Evolutionary conservation across 2,888 invertebrate species (phyloP).

Genomic region (Sarcophaga rosellei): DNA sequence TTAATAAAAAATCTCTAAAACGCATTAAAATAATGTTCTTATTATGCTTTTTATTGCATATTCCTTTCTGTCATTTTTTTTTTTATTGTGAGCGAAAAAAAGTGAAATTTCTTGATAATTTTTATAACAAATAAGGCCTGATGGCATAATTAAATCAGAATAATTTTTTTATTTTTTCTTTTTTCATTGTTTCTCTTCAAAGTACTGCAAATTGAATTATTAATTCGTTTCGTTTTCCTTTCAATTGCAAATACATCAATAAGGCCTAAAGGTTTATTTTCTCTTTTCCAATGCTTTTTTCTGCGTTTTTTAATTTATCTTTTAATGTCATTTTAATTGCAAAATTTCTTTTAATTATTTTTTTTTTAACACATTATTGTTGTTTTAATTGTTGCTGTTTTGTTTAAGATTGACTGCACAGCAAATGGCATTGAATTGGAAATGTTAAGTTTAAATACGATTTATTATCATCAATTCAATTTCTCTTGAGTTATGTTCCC

Average conservation of each 20-base stretch:
- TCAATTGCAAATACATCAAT: slow-evolving; percentile 17
- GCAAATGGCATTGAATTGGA: not conserved
- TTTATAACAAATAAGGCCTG: not conserved
- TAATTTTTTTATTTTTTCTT: not conserved
- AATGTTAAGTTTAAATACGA: slow-evolving; percentile 21
- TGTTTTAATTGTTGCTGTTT: slow-evolving; percentile 3
- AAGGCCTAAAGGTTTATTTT: slow-evolving; percentile 7
- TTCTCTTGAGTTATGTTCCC: not conserved
- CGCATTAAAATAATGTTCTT: too few species aligned
- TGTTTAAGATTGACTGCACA: slow-evolving; percentile 20
- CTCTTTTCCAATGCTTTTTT: not conserved
- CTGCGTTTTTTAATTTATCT: not conserved
- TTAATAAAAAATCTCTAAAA: too few species aligned
- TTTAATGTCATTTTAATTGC: slow-evolving; percentile 39
- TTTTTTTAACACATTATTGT: not conserved
- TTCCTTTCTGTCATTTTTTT: not conserved
- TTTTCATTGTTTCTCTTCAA: not conserved
- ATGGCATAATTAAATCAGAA: not conserved
- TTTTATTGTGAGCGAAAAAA: not conserved
- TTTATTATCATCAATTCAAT: slow-evolving; percentile 16
- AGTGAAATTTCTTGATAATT: not conserved
- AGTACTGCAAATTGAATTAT: slow-evolving; percentile 28
- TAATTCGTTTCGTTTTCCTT: slow-evolving; percentile 14
- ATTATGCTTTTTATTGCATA: not conserved
- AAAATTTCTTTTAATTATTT: slow-evolving; percentile 36